These are phyloP conservation scores for Clarias platycephalus DNA, from an alignment of 2,797 vertebrate genomes.

Conservation along the genomic window DNA sequence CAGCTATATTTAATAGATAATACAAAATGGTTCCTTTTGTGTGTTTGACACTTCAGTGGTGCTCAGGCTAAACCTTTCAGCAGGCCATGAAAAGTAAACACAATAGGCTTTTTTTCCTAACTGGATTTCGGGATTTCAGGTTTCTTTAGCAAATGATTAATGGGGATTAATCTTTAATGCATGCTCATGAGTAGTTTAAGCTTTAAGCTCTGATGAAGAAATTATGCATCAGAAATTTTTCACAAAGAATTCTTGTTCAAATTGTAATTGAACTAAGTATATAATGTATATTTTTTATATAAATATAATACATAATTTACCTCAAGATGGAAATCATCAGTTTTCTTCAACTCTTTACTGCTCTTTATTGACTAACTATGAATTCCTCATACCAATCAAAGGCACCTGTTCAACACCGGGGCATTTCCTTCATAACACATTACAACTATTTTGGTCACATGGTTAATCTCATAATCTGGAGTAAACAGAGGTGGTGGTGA, in stretches of 20 bases:
- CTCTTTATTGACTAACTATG: conserved; percentile 4
- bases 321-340: background rate
- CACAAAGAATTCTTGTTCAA: conserved; percentile 11
- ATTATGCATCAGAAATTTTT: conserved; percentile 7
- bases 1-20: conserved; percentile 2
- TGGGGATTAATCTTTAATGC: conserved; percentile 12
- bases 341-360: background rate
- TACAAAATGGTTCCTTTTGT: background rate
- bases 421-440: conserved; percentile 38
- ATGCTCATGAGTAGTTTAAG: conserved; percentile 20
- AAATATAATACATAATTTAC: too few relatives aligned
- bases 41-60: background rate
- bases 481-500: conserved; percentile 70
- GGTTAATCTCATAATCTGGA: conserved; percentile 74
- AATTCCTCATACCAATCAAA: conserved; percentile 27
- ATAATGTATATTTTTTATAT: too few relatives aligned
- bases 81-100: background rate
- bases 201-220: background rate
- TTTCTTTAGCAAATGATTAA: conserved; percentile 6
- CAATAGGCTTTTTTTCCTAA: background rate
- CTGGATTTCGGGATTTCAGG: background rate
- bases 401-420: conserved; percentile 37
- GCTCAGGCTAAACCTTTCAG: background rate
- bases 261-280: background rate
- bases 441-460: conserved; percentile 65